Conservation (phyloP, 2,888 invertebrate species). For the Tenthredo scrophulariae region DNA sequence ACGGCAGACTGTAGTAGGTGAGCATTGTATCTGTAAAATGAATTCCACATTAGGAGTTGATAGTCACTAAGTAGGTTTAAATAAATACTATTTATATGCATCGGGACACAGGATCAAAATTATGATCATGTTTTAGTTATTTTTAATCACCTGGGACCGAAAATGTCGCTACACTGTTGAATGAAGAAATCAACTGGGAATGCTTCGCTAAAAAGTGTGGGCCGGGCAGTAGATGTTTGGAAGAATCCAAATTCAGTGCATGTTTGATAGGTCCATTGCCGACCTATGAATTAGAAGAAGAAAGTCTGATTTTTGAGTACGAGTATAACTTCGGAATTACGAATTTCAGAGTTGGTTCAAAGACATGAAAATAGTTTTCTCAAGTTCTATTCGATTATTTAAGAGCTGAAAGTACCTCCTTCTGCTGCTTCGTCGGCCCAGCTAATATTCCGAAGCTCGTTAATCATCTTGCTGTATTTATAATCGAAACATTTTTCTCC, state of each 20-base stretch:
- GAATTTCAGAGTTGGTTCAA: neutral
- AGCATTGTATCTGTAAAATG: constrained; percentile 80
- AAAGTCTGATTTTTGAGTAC: constrained; percentile 33
- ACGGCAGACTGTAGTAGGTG: constrained; percentile 83
- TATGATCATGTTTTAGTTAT: constrained; percentile 18
- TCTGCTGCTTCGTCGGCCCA: constrained; percentile 84
- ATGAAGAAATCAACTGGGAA: constrained; percentile 90
- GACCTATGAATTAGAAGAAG: constrained; percentile 77
- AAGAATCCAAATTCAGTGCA: constrained; percentile 98
- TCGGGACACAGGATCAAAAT: neutral
- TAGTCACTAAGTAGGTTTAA: constrained; percentile 1
- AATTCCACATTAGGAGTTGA: neutral
- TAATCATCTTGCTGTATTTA: constrained; percentile 88
- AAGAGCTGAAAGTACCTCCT: constrained; percentile 79
- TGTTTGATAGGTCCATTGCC: constrained; percentile 97
- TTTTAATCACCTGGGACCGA: constrained; percentile 83
- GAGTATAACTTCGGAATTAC: neutral
- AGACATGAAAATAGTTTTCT: constrained; percentile 8
- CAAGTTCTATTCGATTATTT: constrained; percentile 51
- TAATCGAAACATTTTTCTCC: constrained; percentile 91
- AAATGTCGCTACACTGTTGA: constrained; percentile 91
- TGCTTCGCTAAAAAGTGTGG: constrained; percentile 86
- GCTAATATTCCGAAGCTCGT: constrained; percentile 83
- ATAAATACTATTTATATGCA: neutral
- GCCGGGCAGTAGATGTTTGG: constrained; percentile 89